Base-by-base conservation (phyloP, 2,888 invertebrate species). In the Strigamia crassipes region DNA sequence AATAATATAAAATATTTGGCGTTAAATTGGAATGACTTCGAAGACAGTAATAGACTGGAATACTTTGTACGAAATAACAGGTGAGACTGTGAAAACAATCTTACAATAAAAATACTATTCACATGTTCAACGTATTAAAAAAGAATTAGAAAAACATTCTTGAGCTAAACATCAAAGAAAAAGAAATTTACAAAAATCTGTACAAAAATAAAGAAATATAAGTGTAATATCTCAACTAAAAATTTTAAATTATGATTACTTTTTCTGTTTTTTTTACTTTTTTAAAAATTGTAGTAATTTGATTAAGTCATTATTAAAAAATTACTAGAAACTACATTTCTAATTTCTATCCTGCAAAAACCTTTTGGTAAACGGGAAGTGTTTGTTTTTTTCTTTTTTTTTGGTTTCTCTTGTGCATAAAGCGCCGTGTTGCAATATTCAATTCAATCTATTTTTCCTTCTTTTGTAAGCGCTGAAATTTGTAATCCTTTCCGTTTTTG, bases 401-500 rank as follows among this genome's bases (percentile, higher is more conserved):
- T 61, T 21, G 18, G 3, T n/a, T 61, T 61, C 2, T 3, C 18
- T 61, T 15, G 6, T 15, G 18, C 18, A 15, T 21, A 6, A n/a
- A 15, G 10, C 18, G 10, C 9, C 1, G 5, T 10, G 18, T 23
- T 18, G 2, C 3, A 15, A 13, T 15, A 15, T 61, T 8, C 23
- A n/a, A 18, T 61, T 56, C 13, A 56, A 10, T 41, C 42, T 3
- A 42, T 10, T 42, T 61, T 61, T 18, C 18, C 21, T 61, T 61
- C 9, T 61, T 61, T 61, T 21, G 61, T 61, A 9, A 18, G 1
- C 4, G 56, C 15, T n/a, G 56, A 10, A 8, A 23, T 21, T 61
- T 61, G 61, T 61, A 61, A 61, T 21, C 21, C 23, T 46, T 83
- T 83, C 13, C 90, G 88, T 84, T 90, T 90, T n/a, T 61, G 61